Conservation (phyloP, 2,888 invertebrate species). For the Chorisops tibialis region DNA sequence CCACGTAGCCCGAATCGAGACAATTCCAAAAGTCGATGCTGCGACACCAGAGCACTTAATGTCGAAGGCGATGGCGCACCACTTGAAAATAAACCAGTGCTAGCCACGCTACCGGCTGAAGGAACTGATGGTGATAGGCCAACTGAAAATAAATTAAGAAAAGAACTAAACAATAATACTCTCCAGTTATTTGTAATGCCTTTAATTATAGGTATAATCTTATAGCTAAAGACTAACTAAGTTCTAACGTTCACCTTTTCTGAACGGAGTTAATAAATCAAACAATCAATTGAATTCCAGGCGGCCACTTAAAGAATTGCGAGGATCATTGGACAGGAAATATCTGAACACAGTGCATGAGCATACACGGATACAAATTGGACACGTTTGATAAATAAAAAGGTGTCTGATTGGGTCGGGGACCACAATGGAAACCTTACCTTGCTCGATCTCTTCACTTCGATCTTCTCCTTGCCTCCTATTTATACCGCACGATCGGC, state of each 20-base stretch:
- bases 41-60: conserved; percentile 69
- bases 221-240: neutral
- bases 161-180: neutral
- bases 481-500: neutral
- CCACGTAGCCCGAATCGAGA: conserved; percentile 79
- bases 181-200: neutral
- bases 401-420: conserved; percentile 12
- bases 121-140: conserved; percentile 50
- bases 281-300: conserved; percentile 51
- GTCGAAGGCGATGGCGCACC: conserved; percentile 57
- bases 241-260: conserved; percentile 12
- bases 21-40: conserved; percentile 76
- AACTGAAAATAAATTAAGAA: conserved; percentile 37
- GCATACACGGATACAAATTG: conserved; percentile 34
- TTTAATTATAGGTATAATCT: neutral
- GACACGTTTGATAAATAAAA: conserved; percentile 19
- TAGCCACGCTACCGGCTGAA: conserved; percentile 44
- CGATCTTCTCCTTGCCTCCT: neutral
- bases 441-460: no score
- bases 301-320: conserved; percentile 40
- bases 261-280: conserved; percentile 44
- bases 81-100: conserved; percentile 44
- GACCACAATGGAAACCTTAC: no score
- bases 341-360: conserved; percentile 30
- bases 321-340: conserved; percentile 28